Evolutionary conservation across 2,113 vertebrate genomes (phyloP), one percentile per base, ranked within the genome.

Genomic region (Perca flavescens): DNA sequence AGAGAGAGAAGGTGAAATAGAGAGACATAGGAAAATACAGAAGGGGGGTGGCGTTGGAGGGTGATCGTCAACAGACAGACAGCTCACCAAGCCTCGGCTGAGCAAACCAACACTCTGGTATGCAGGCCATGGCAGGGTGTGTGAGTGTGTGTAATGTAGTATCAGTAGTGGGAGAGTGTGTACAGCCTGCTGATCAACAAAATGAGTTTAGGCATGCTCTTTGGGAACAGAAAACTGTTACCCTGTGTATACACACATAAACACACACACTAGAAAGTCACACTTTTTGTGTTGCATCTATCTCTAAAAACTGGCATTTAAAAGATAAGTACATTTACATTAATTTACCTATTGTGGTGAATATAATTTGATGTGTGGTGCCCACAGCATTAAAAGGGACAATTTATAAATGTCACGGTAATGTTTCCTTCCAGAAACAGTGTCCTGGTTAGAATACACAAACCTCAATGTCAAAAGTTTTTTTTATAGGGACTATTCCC

Each of bases 131-230:
- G 53, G 62, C 19, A 36, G 63, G 5, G 47, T 49, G 36, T 62
- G 67, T 74, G 56, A 54, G 80, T 40, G 74, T 36, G 74, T 67
- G 66, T 47, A 25, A 3, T 1, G 43, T 25, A 12, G 36, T 50
- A 22, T 56, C 47, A 72, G 58, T 22, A 11, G 78, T 60, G 79
- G 25, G 62, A 43, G 40, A 69, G 65, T 47, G 58, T 13, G 57
- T 77, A 34, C 74, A 74, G 49, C 54, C 52, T 62, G n/a, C 70
- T 75, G 62, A 82, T 78, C 62, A 75, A 50, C 62, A 70, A 65
- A 84, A 89, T 92, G 67, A 79, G 84, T 88, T 88, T 71, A 87
- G 79, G 57, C 80, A 84, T 86, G 83, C 80, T 88, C 56, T 67
- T 61, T 53, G 67, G 31, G 61, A 72, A 61, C 73, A 58, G 62